These are phyloP conservation scores for Atta texana DNA, from an alignment of 1,140 invertebrate genomes.

Conservation along the genomic window DNA sequence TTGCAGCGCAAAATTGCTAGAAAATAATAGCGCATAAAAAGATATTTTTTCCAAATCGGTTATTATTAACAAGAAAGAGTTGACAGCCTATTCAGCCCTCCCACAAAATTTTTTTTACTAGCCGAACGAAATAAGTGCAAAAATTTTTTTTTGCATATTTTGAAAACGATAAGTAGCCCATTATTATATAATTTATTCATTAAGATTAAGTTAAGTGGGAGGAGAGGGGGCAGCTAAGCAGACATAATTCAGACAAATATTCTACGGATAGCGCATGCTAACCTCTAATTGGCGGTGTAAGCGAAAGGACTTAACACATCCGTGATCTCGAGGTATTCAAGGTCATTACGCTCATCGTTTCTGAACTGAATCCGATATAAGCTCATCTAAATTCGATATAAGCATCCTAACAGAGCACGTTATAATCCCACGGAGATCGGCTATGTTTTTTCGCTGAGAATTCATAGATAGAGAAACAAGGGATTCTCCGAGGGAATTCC, in stretches of 20 bases:
- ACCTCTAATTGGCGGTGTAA: constrained; percentile 51
- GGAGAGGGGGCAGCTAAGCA: too few relatives aligned
- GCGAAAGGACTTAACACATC: constrained; percentile 45
- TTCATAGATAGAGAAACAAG: background rate
- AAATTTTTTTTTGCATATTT: too few relatives aligned
- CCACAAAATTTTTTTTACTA: too few relatives aligned
- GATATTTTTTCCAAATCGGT: too few relatives aligned
- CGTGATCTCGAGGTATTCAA: background rate
- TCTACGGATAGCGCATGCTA: background rate
- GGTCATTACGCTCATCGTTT: constrained; percentile 17
- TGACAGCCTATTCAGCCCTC: too few relatives aligned
- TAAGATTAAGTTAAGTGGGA: too few relatives aligned
- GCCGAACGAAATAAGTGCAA: too few relatives aligned
- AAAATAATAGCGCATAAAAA: too few relatives aligned
- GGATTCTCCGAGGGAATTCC: background rate
- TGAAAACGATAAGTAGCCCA: too few relatives aligned
- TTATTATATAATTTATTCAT: too few relatives aligned
- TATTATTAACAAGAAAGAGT: too few relatives aligned
- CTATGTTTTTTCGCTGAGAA: background rate
- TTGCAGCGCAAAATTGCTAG: too few relatives aligned
- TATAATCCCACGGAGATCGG: background rate
- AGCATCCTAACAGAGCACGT: constrained; percentile 12
- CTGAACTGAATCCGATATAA: background rate
- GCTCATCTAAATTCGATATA: constrained; percentile 18
- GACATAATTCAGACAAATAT: background rate